Evolutionary conservation across 2,113 vertebrate species (phyloP).

Genomic region (Uria lomvia): DNA sequence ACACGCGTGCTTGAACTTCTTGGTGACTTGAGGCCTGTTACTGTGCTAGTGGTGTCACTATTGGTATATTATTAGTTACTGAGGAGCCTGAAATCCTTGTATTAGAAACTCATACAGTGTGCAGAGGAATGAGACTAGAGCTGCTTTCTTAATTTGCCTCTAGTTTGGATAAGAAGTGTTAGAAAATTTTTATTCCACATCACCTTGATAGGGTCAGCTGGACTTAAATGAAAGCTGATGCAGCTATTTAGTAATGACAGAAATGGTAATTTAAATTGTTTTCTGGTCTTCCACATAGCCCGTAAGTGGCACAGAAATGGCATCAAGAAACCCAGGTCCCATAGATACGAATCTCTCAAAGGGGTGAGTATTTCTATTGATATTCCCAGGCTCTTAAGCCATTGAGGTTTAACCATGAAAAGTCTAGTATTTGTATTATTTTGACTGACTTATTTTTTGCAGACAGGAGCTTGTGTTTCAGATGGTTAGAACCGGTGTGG

Average conservation of each 20-base stretch:
- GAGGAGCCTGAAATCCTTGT: not conserved
- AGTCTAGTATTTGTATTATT: not conserved
- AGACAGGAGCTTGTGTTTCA: not conserved
- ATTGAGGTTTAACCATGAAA: not conserved
- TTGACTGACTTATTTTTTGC: not conserved
- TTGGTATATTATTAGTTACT: accelerated
- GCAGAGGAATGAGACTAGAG: not conserved
- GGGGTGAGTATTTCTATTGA: constrained; percentile 79
- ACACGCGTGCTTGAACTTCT: accelerated
- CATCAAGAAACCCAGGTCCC: constrained; percentile 91
- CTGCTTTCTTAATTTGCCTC: accelerated
- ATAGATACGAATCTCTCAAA: constrained; percentile 91
- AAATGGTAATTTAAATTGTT: not conserved
- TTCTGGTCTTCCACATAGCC: constrained; percentile 62
- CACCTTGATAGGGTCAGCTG: accelerated
- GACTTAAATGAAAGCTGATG: not conserved
- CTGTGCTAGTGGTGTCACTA: accelerated
- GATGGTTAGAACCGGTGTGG: not conserved
- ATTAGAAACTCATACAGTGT: accelerated
- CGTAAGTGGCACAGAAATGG: constrained; percentile 98
- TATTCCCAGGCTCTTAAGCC: not conserved
- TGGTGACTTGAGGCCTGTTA: accelerated
- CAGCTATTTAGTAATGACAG: not conserved
- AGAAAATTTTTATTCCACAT: accelerated
- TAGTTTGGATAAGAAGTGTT: not conserved